Evolutionary conservation across 2,888 invertebrate species (phyloP).

Genomic region (Mesorhabditis spiculigera): DNA sequence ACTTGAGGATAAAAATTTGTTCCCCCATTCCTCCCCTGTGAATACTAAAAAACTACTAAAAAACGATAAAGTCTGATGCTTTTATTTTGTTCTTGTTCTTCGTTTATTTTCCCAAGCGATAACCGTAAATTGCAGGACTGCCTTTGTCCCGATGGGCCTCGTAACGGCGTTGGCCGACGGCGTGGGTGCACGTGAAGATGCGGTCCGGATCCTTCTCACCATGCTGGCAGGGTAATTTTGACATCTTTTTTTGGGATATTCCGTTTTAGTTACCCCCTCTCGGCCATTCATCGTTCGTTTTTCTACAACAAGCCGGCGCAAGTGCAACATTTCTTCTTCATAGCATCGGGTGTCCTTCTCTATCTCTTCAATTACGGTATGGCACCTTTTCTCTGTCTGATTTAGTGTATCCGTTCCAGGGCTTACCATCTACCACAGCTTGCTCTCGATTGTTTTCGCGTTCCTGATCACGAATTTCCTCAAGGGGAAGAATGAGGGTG

Average conservation of each 20-base stretch:
- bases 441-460: conserved; percentile 72
- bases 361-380: conserved; percentile 55
- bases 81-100: no score
- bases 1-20: no score
- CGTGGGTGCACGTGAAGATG: conserved; percentile 50
- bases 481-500: conserved; percentile 70
- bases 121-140: no score
- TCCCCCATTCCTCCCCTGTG: no score
- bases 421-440: conserved; percentile 70
- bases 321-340: conserved; percentile 49
- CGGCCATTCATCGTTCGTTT: conserved; percentile 46
- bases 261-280: conserved; percentile 52
- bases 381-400: conserved; percentile 8
- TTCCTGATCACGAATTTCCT: conserved; percentile 70
- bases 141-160: conserved; percentile 11
- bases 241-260: conserved; percentile 8
- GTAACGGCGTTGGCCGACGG: conserved; percentile 40
- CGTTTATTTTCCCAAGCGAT: no score
- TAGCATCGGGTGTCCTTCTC: conserved; percentile 40
- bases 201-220: conserved; percentile 47
- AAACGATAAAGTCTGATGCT: no score
- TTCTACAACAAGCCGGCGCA: conserved; percentile 42
- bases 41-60: no score
- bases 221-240: conserved; percentile 42
- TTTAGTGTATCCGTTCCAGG: conserved; percentile 13